Evolutionary conservation across 2,797 vertebrate species (phyloP), one percentile per base, ranked within the genome.

Genomic region (Neomorphus geoffroyi): DNA sequence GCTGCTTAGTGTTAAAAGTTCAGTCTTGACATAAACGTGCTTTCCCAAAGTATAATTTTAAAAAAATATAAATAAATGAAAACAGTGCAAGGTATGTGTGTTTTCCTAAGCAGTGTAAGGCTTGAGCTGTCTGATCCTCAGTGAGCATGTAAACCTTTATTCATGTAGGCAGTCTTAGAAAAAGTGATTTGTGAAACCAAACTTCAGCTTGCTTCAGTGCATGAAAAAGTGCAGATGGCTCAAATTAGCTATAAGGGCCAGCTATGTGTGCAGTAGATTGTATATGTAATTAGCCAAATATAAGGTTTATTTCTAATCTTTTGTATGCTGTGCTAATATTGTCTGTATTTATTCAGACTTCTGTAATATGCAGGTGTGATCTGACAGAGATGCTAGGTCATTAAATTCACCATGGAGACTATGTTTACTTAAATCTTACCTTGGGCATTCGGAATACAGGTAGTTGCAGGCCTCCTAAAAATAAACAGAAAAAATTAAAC

Each of bases 371-470:
- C 18, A 43, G 35, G 53, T 54, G 72, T 74, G 67, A 78, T 87
- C 86, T 92, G 75, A 78, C 19, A 41, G 66, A 71, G 60, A 92
- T 74, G 50, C 41, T n/a, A 48, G 67, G 75, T 80, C 91, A 91
- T 83, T 93, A 89, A 91, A 78, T 64, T 94, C 91, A 88, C 95
- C 86, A 85, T 85, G 94, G 90, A 91, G 67, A 92, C 50, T 45
- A 37, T 86, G 81, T 95, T 95, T 95, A 89, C 86, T 90, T 73
- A 73, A 60, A n/a, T 73, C 61, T 73, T 73, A 87, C 83, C 83
- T 92, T 41, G 50, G 57, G 72, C 69, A 60, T 75, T 92, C 13
- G 6, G 72, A 90, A 82, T 82, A 71, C 13, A 80, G 2, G 6
- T 45, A 80, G 80, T 62, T 86, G 85, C 66, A 91, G 50, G 51